Base-by-base conservation (phyloP, 2,888 invertebrate species). In the Drosophila paucipuncta region DNA sequence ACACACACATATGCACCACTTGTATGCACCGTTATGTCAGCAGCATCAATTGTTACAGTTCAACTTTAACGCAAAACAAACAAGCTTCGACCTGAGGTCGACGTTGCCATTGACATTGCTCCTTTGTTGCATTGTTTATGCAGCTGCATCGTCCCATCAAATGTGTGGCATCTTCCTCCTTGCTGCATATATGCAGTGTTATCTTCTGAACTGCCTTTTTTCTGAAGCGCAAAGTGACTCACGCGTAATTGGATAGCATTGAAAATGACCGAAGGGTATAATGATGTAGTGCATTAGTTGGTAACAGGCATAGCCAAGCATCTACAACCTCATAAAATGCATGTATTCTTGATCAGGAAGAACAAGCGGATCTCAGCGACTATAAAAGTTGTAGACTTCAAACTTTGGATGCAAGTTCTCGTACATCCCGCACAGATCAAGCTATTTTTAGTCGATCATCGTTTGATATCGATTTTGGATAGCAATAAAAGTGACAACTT, bases 11-110 rank as follows among this genome's bases (percentile, higher is more conserved):
- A 11, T 31, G n/a, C 60, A 28, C 28, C 28, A 31, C 35, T n/a
- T 13, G 47, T 16, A 22, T 25, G 5, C 37, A 33, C 50, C 22
- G 37, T 63, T 75, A 73, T 67, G 60, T 39, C 73, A 66, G 64
- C 80, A 76, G 78, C 86, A 76, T 76, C 86, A 86, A 86, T 78
- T 86, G 82, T 80, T 83, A 60, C 89, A 80, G 62, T 77, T 89
- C 65, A 77, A 76, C 76, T 65, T 74, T 69, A 77, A 79, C 65
- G 43, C 49, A 88, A 77, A 72, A 73, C 78, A 90, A 86, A 86
- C 85, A 59, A 52, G 30, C 57, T 37, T 55, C 55, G 58, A 59
- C 60, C 59, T 55, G 62, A 54, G 55, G 60, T 31, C 57, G 59
- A 63, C 62, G 58, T 33, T 68, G 69, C 67, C 70, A 73, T 75